Conservation (phyloP, 2,797 vertebrate genomes). For the Synanceia verrucosa region DNA sequence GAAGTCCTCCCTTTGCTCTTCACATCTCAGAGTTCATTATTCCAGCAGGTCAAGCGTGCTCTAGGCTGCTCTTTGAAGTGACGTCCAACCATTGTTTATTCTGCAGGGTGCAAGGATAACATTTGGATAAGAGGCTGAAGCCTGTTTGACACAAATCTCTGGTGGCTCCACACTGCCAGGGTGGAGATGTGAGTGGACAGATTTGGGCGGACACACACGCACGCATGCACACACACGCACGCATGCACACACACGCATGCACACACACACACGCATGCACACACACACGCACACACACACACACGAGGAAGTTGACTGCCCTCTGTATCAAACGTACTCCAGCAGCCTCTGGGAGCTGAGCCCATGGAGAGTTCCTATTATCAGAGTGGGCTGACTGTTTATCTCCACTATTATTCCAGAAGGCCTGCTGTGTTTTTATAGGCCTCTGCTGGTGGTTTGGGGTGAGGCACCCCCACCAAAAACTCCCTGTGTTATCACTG, state of each 20-base stretch:
- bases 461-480: no score
- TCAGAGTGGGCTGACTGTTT: constrained; percentile 40
- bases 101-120: constrained; percentile 60
- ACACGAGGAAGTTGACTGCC: constrained; percentile 40
- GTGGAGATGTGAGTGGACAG: constrained; percentile 17
- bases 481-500: no score
- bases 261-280: background rate
- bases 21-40: constrained; percentile 40
- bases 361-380: constrained; percentile 40
- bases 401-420: constrained; percentile 68
- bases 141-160: constrained; percentile 49
- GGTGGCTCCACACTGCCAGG: constrained; percentile 21
- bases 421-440: constrained; percentile 55
- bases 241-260: background rate
- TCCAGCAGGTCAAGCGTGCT: constrained; percentile 46
- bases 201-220: constrained; percentile 11
- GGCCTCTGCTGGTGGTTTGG: constrained; percentile 17
- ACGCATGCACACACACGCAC: background rate
- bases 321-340: constrained; percentile 27
- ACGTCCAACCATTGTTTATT: constrained; percentile 52
- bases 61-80: constrained; percentile 57
- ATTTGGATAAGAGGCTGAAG: constrained; percentile 64
- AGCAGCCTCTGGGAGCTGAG: constrained; percentile 16
- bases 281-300: background rate
- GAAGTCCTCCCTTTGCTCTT: constrained; percentile 16